Percentiles rank a stretch among this genome's conserved stretches.
phyloP scores from a whole-genome alignment of 92 coral and sea anemone species.

The Desmophyllum pertusum region DNA sequence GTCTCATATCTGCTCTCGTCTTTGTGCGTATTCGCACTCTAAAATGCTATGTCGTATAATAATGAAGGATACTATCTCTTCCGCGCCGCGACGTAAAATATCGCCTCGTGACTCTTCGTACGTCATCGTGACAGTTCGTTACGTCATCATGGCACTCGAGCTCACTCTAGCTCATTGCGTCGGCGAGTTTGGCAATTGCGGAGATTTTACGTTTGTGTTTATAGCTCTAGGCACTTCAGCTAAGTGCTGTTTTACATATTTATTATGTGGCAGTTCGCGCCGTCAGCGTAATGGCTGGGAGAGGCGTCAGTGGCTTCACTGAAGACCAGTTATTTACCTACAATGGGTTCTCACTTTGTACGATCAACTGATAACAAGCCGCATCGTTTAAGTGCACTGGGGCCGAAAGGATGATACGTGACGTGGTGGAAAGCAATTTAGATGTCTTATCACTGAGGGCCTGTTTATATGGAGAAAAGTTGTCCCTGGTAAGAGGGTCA shows the following conservation, averaged over 20 bases:
- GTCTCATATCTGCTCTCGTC: too few species aligned
- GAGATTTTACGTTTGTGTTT: neutral
- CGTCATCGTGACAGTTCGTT: constrained; percentile 14
- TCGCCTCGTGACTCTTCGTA: constrained; percentile 7
- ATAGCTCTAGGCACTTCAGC: neutral
- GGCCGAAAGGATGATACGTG: neutral
- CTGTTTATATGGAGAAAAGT: too few species aligned
- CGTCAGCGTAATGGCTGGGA: neutral
- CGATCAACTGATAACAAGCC: neutral
- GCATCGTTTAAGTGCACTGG: neutral
- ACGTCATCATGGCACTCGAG: neutral
- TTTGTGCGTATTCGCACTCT: too few species aligned
- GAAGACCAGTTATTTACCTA: neutral
- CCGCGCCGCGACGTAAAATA: neutral
- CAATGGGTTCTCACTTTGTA: neutral
- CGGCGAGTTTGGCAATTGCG: neutral
- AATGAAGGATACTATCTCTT: neutral
- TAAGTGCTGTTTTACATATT: neutral
- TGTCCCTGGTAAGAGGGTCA: too few species aligned
- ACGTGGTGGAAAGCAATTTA: neutral
- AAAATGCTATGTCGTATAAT: too few species aligned
- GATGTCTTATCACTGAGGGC: neutral
- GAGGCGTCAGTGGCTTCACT: neutral
- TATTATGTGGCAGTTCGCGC: neutral
- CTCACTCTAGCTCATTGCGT: neutral